Base-by-base conservation (phyloP, 2,888 invertebrate species). In the Actias luna region DNA sequence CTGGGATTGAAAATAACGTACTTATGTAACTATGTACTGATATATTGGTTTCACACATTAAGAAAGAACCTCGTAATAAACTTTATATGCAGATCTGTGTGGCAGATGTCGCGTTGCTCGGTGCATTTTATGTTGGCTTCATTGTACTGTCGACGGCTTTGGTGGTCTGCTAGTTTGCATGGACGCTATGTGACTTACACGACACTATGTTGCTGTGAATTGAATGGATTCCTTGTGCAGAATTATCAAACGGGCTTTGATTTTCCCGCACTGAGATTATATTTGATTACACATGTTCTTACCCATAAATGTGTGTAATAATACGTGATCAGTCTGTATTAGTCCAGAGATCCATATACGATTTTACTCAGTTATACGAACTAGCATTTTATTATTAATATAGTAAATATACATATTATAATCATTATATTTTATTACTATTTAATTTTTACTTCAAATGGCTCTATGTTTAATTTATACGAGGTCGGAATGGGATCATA, bases 141-240 rank as follows among this genome's bases (percentile, higher is more conserved):
- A 55, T 55, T 55, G 55, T 55, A 29, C n/a, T 55, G 55, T 55
- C 55, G 55, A 55, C 55, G 27, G 29, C 55, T 29, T 55, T 29
- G 55, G 55, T 55, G 55, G 55, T 55, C 55, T 29, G n/a, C 29
- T 29, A 29, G 55, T 55, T 55, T 50, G 46, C 25, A 50, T 50
- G 46, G 46, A 16, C 22, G 14, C 55, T 55, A 29, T 29, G 27
- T 29, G 8, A 55, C 2, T 55, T 29, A 42, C 42, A 42, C 18
- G 46, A 50, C 25, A 50, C 46, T 50, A 29, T 29, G 16, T 16
- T 29, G 7, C 55, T 55, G 55, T 55, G 55, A 18, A 55, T 55
- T 55, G 55, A 55, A 55, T 55, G 29, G 29, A 50, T 25, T 25
- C 5, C 29, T 55, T 55, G 16, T 55, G 29, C 27, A 25, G 7